Evolutionary conservation across 1,140 invertebrate genomes (phyloP), one percentile per base, ranked within the genome.

Genomic region (Drosophila equinoxialis): DNA sequence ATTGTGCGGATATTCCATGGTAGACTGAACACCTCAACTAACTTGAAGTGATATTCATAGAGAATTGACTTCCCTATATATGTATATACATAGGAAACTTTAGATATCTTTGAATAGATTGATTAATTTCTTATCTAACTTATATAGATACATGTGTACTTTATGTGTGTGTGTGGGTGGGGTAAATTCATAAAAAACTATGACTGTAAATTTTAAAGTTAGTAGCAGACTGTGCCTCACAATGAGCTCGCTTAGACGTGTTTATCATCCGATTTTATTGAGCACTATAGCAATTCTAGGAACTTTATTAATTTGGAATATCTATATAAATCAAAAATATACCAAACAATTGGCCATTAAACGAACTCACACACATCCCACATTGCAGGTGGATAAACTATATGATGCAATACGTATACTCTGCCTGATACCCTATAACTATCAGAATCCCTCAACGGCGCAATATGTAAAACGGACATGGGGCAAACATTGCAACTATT

Each of bases 391-490:
- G 2, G 76, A 79, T 48, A 41, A 39, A 1, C 35, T 81, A 3
- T 76, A 68, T 17, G 39, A 77, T 6, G 17, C 58, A 1, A 68
- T 78, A 13, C 41, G 61, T 7, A 35, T 82, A 20, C 62, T 75
- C 6, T 79, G 80, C 65, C 55, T 83, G 71, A 54, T 83, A 54
- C 72, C 68, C 48, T 82, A 78, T 20, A 3, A 66, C 10, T 74
- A 81, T 23, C 1, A 14, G 0, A 1, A 61, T 14, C 58, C 79
- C 4, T 7, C 42, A 0, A n/a, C 63, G 1, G 62, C 78, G 1
- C 62, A 39, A n/a, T 81, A 54, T 61, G 65, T 74, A 7, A 81
- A 81, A 23, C 78, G 78, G 14, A 75, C 79, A 35, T 79, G 79
- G 71, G 68, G 67, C 8, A 67, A 59, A 8, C 71, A 74, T 33